phyloP scores from a whole-genome alignment of 1,140 invertebrate species.

The Cydia strobilella region DNA sequence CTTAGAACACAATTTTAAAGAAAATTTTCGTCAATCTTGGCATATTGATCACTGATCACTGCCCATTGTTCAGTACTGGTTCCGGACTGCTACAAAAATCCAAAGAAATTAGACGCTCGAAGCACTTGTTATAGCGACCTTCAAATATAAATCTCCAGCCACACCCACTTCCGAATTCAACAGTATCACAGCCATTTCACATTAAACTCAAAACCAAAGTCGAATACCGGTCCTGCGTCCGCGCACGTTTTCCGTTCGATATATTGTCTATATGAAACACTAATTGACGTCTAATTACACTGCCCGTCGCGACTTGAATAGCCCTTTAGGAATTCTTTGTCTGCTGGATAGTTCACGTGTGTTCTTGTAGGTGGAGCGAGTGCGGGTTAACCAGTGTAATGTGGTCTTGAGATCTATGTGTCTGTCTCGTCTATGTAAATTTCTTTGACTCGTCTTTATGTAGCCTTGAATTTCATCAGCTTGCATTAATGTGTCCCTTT shows the following conservation, averaged over 20 bases:
- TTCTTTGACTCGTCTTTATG: no score
- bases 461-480: no score
- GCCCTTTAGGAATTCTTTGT: constrained; percentile 30
- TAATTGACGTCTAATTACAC: constrained; percentile 37
- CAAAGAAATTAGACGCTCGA: no score
- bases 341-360: constrained; percentile 6
- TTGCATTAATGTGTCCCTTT: no score
- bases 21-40: no score
- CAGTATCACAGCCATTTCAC: background rate
- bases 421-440: no score
- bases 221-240: background rate
- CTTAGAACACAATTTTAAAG: no score
- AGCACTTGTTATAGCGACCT: no score
- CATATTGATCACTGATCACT: no score
- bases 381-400: background rate
- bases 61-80: no score
- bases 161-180: background rate
- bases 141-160: no score
- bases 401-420: background rate
- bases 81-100: no score
- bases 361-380: background rate
- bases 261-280: constrained; percentile 51
- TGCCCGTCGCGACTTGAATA: constrained; percentile 18
- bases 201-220: background rate
- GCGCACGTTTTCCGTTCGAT: constrained; percentile 38